Evolutionary conservation across 1,140 invertebrate genomes (phyloP).

Genomic region (Lethocerus indicus): DNA sequence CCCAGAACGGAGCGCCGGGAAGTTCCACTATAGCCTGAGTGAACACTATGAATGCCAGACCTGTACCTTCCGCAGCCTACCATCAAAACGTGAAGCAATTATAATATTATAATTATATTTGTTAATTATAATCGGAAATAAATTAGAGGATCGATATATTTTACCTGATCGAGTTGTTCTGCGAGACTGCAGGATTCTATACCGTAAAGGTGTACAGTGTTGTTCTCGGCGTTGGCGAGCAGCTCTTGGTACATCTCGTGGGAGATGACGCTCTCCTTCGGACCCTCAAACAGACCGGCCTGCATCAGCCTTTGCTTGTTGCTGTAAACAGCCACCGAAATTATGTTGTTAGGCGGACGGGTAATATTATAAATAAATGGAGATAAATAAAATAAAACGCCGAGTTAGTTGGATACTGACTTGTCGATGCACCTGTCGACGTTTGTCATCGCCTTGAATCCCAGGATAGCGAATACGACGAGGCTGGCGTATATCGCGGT

Average conservation of each 20-base stretch:
- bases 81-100: constrained; percentile 1
- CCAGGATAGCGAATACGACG: constrained; percentile 75
- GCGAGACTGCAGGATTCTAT: constrained; percentile 46
- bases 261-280: neutral
- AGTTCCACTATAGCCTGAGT: constrained; percentile 82
- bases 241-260: neutral
- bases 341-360: too few relatives aligned
- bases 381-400: too few relatives aligned
- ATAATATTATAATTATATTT: neutral
- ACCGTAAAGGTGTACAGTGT: neutral
- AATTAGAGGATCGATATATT: too few relatives aligned
- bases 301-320: neutral
- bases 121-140: neutral
- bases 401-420: constrained; percentile 42
- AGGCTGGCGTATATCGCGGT: constrained; percentile 89
- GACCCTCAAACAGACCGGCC: neutral
- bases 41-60: constrained; percentile 80
- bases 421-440: constrained; percentile 56
- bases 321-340: neutral
- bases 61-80: constrained; percentile 83
- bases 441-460: constrained; percentile 69
- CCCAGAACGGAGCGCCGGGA: constrained; percentile 81
- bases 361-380: too few relatives aligned
- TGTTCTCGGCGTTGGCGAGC: neutral
- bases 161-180: constrained; percentile 53